Evolutionary conservation across 2,113 vertebrate species (phyloP).

Genomic region (Alexandromys fortis): DNA sequence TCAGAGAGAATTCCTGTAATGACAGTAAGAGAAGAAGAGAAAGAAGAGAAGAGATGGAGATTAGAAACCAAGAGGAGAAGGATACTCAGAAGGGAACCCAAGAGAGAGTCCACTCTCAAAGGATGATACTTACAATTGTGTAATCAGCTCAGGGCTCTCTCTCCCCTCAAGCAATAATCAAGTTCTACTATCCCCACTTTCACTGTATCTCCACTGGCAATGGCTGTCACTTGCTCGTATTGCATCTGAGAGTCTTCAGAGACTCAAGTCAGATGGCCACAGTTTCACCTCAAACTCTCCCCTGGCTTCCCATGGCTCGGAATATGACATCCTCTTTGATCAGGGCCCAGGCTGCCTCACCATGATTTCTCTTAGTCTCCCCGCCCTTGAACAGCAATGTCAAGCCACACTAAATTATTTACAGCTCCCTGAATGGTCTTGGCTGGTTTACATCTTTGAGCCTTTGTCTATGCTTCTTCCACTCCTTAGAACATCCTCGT

Average conservation of each 20-base stretch:
- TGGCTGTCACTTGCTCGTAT: not conserved
- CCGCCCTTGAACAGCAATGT: not conserved
- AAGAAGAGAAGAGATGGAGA: not conserved
- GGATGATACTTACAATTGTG: not conserved
- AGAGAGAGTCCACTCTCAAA: not conserved
- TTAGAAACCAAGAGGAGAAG: too few relatives aligned
- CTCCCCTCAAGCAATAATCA: not conserved
- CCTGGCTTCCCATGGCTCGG: not conserved
- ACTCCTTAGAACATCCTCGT: not conserved
- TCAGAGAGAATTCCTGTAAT: not conserved
- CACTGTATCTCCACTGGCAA: not conserved
- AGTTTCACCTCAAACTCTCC: not conserved
- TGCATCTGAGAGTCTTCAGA: not conserved
- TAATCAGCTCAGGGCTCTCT: not conserved
- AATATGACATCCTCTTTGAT: not conserved
- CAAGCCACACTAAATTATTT: slow-evolving; percentile 22
- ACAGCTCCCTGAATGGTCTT: not conserved
- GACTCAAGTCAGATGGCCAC: not conserved
- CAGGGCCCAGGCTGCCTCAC: not conserved
- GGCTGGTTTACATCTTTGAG: not conserved
- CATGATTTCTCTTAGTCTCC: slow-evolving; percentile 20
- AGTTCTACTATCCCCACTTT: not conserved
- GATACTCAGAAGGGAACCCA: not conserved
- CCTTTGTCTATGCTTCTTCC: not conserved
- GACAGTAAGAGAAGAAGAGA: not conserved